Evolutionary conservation across 2,888 invertebrate species (phyloP), one percentile per base, ranked within the genome.

Genomic region (Caenorhabditis sulstoni): DNA sequence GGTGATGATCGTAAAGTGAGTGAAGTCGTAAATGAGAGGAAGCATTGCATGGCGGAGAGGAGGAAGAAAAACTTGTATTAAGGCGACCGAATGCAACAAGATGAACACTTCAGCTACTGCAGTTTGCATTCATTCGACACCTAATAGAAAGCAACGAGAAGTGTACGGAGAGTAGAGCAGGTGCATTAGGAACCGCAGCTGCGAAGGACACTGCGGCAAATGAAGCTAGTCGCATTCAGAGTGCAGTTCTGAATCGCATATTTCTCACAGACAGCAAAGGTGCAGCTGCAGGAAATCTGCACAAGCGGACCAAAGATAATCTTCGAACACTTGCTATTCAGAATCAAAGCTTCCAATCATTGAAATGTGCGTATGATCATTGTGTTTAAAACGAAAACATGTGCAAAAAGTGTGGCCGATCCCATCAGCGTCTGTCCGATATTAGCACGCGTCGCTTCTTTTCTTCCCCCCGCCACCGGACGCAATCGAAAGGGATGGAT

Each of bases 361-460:
- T 4, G 35, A 64, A 53, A 65, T 35, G 45, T 45, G 41, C 49
- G 64, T 52, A 57, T 49, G 44, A 50, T 71, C 23, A 73, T 73
- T 73, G 73, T 73, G 58, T 64, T 64, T 73, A 41, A 73, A 73
- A 73, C 58, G 64, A 64, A 73, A 73, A 73, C 73, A 73, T 73
- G 73, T 73, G 73, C 64, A 64, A 73, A 73, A 73, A 73, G 70
- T 71, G 64, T 64, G 64, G 62, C 55, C 29, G 71, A 66, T 66
- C 53, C 68, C 68, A 68, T 59, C 68, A 70, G 55, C 62, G 50
- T 50, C 58, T 64, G 58, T 73, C 73, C 58, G 73, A 73, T 64
- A 73, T 73, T 73, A 73, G 73, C 59, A 68, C 59, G 58, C 37
- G 53, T 20, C 45, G 35, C 20, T 53, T 16, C 62, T 9, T 39